Conservation (phyloP, 1,140 invertebrate species). For the Antheraea pernyi region DNA sequence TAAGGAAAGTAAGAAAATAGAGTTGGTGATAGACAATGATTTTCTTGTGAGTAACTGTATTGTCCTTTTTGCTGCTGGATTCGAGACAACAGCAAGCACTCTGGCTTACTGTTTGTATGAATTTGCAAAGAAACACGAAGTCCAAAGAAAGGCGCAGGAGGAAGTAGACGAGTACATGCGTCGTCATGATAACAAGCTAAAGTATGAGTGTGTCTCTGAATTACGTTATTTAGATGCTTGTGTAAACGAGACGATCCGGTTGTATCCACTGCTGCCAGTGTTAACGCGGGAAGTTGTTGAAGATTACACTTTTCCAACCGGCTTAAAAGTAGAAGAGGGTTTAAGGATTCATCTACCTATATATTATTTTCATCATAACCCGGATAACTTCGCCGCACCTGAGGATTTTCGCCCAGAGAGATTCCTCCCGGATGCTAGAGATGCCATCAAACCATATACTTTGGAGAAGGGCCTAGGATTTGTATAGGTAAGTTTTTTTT, state of each 20-base stretch:
- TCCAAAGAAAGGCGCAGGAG: conserved; percentile 76
- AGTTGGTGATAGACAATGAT: conserved; percentile 46
- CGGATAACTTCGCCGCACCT: conserved; percentile 74
- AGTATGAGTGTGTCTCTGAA: conserved; percentile 60
- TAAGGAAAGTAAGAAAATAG: not conserved
- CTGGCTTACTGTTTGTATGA: conserved; percentile 76
- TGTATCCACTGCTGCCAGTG: conserved; percentile 48
- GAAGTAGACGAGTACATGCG: conserved; percentile 77
- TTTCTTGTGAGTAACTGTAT: conserved; percentile 82
- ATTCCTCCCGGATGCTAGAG: conserved; percentile 48
- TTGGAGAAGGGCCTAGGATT: no score
- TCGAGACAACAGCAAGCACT: conserved; percentile 73
- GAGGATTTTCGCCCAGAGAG: conserved; percentile 55
- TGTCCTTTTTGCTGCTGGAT: conserved; percentile 83
- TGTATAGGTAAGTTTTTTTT: no score
- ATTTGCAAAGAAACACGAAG: conserved; percentile 69
- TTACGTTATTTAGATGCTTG: conserved; percentile 50
- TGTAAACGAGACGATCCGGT: conserved; percentile 47
- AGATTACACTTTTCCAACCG: no score
- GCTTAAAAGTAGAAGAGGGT: conserved; percentile 24
- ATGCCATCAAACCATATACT: conserved; percentile 39
- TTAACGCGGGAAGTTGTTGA: conserved; percentile 39
- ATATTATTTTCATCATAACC: conserved; percentile 7
- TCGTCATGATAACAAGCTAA: conserved; percentile 55
- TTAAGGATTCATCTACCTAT: conserved; percentile 8